Evolutionary conservation across 2,888 invertebrate species (phyloP).

Genomic region (Lycophotia porphyrea): DNA sequence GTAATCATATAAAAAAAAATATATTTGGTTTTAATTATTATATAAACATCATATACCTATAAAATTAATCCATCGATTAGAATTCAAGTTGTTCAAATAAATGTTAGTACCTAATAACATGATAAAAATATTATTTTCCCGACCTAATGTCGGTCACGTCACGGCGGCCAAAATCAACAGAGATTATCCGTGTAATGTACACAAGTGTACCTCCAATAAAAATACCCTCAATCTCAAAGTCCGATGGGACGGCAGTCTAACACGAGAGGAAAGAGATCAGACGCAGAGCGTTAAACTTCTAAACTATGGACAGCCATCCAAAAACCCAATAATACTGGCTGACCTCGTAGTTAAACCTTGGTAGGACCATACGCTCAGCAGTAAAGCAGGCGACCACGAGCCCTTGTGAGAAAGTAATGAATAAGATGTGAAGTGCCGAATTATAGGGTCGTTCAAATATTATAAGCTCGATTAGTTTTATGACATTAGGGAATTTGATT

Average conservation of each 20-base stretch:
- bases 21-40: too few relatives aligned
- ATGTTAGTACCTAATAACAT: background rate
- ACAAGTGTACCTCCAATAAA: background rate
- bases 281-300: background rate
- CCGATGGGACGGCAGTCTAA: background rate
- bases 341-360: background rate
- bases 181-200: background rate
- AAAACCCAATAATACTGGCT: background rate
- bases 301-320: background rate
- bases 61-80: background rate
- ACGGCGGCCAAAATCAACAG: background rate
- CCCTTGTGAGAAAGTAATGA: constrained; percentile 3
- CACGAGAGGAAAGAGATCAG: background rate
- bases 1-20: too few relatives aligned
- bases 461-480: constrained; percentile 80
- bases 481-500: constrained; percentile 75
- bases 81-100: background rate
- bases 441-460: constrained; percentile 65
- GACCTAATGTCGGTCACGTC: background rate
- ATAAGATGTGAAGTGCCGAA: constrained; percentile 60
- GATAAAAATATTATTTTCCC: background rate
- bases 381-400: background rate
- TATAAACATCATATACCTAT: too few relatives aligned
- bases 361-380: background rate
- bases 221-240: background rate